Percentiles rank a stretch among this genome's conserved stretches.
These are phyloP conservation scores for Pogonocichla stellata DNA, from an alignment of 2,113 vertebrate species.

Conservation along the genomic window DNA sequence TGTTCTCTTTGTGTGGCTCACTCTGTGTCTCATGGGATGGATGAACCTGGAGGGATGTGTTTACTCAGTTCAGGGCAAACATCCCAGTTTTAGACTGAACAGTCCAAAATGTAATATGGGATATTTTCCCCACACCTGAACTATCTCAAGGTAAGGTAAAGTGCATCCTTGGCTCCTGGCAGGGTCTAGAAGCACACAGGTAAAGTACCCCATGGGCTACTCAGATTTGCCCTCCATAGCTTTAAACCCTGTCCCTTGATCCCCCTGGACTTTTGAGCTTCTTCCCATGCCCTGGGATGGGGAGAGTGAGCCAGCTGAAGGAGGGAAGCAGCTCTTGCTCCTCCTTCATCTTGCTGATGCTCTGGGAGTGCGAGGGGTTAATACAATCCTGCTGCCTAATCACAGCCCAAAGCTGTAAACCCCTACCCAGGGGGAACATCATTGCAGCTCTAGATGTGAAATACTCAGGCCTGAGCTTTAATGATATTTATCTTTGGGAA, in stretches of 20 bases:
- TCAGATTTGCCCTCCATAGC: background rate
- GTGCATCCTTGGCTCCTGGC: background rate
- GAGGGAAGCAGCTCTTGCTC: background rate
- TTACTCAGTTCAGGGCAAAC: background rate
- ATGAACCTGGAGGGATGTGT: background rate
- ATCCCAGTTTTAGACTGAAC: background rate
- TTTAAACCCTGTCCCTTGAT: background rate
- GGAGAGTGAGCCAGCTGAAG: background rate
- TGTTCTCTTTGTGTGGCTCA: background rate
- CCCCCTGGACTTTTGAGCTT: fast-evolving
- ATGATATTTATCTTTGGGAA: background rate
- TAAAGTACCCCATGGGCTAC: background rate
- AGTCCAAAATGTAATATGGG: background rate
- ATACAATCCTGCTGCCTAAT: background rate
- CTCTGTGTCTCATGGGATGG: background rate
- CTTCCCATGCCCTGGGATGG: background rate
- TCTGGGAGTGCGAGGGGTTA: background rate
- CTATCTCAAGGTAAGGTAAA: background rate
- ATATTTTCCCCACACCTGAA: background rate
- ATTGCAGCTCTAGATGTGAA: background rate
- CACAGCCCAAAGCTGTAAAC: background rate
- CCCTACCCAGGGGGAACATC: background rate
- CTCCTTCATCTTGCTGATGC: background rate
- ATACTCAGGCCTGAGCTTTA: background rate
- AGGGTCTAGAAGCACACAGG: fast-evolving